Evolutionary conservation across 1,140 invertebrate genomes (phyloP).

Genomic region (Bradynema listronoti): DNA sequence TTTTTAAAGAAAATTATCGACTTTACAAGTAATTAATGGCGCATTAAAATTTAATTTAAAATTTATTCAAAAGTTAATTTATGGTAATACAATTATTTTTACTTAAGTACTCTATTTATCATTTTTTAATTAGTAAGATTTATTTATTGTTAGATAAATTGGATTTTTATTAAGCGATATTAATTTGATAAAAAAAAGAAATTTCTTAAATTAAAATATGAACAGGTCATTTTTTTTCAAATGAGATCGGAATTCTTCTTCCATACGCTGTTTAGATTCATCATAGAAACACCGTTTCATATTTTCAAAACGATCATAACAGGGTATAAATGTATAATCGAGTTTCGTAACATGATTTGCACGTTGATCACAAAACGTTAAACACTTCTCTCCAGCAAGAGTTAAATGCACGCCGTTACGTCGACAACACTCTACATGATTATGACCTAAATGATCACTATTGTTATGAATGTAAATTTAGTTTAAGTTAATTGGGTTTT

Average conservation of each 20-base stretch:
- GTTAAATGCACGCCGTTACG: conserved; percentile 38
- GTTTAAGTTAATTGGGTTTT: not conserved
- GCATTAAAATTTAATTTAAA: too few relatives aligned
- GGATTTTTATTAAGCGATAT: too few relatives aligned
- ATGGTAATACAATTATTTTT: too few relatives aligned
- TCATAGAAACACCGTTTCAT: conserved; percentile 41
- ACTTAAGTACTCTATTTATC: too few relatives aligned
- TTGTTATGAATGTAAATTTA: conserved; percentile 5
- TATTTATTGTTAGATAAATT: too few relatives aligned
- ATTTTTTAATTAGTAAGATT: too few relatives aligned
- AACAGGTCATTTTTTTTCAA: conserved; percentile 26
- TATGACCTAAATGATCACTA: conserved; percentile 44
- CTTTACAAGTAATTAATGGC: too few relatives aligned
- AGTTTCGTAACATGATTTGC: conserved; percentile 35
- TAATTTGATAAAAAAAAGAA: too few relatives aligned
- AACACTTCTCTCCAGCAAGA: conserved; percentile 41
- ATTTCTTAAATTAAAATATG: too few relatives aligned
- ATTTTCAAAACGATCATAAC: conserved; percentile 41
- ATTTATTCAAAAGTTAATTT: too few relatives aligned
- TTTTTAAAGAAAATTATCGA: too few relatives aligned
- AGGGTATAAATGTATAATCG: conserved; percentile 37
- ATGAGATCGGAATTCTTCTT: conserved; percentile 28
- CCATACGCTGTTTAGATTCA: conserved; percentile 40
- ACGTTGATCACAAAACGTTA: conserved; percentile 32
- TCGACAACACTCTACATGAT: conserved; percentile 28